Conservation (phyloP, 2,113 vertebrate species). For the Salvelinus alpinus region DNA sequence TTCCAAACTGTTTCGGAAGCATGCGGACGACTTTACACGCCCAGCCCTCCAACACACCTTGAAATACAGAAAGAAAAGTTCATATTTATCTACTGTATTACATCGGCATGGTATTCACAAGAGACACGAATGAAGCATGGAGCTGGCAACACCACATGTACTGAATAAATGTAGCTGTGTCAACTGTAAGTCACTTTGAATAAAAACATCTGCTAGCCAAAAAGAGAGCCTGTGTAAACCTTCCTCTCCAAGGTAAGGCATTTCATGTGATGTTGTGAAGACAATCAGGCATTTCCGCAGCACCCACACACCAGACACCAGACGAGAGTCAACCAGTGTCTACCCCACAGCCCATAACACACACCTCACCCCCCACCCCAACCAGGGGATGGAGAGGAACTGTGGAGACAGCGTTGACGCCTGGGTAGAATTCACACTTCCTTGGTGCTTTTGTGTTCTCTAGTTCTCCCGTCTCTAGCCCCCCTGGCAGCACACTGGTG, state of each 20-base stretch:
- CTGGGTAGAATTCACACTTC: slow-evolving; percentile 61
- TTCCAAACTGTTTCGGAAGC: no score
- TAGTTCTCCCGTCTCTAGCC: slow-evolving; percentile 47
- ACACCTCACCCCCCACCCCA: slow-evolving; percentile 13
- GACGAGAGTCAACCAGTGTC: neutral
- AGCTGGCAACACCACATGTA: no score
- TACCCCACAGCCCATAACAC: neutral
- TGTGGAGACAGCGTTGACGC: slow-evolving; percentile 39
- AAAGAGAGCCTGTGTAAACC: no score
- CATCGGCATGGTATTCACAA: neutral
- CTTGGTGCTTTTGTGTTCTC: slow-evolving; percentile 41
- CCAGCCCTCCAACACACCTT: no score
- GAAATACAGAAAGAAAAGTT: no score
- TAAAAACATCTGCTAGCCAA: no score
- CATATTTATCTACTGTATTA: neutral
- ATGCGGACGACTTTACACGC: no score
- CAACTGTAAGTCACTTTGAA: no score
- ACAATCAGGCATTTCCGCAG: neutral
- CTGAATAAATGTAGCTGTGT: no score
- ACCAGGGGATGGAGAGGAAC: slow-evolving; percentile 8
- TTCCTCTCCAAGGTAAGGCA: neutral
- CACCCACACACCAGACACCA: neutral
- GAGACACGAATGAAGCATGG: neutral
- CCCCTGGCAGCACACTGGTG: slow-evolving; percentile 52
- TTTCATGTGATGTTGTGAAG: slow-evolving; percentile 6